Evolutionary conservation across 2,888 invertebrate species (phyloP).

Genomic region (Vannuccia rotundouncinata): DNA sequence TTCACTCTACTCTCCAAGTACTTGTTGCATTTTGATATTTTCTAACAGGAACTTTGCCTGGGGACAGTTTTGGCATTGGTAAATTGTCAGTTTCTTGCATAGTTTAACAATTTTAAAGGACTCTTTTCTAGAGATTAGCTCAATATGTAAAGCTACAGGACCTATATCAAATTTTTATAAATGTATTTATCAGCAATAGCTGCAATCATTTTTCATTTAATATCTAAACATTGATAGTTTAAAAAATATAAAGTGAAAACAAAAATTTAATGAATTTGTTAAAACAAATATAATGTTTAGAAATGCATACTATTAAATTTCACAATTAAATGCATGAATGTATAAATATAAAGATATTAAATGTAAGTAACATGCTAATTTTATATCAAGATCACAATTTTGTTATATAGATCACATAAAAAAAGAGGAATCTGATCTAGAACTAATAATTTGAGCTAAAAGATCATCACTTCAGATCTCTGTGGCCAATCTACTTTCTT

Average conservation of each 20-base stretch:
- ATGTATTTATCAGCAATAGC: not conserved
- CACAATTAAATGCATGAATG: not conserved
- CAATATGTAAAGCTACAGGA: not conserved
- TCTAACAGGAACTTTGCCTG: constrained; percentile 7
- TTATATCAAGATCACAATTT: not conserved
- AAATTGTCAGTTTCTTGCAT: constrained; percentile 17
- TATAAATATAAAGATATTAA: not conserved
- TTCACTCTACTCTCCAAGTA: constrained; percentile 10
- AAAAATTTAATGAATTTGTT: no score
- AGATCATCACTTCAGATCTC: constrained; percentile 10
- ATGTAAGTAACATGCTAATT: not conserved
- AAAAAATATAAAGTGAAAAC: no score
- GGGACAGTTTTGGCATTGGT: constrained; percentile 6
- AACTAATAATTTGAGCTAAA: constrained; percentile 4
- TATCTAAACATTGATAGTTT: no score
- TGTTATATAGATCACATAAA: constrained; percentile 5
- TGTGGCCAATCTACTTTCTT: constrained; percentile 2
- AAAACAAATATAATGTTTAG: no score
- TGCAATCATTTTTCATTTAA: no score
- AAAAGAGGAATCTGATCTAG: constrained; percentile 7
- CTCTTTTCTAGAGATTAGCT: not conserved
- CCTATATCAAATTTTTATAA: not conserved
- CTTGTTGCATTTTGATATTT: constrained; percentile 16
- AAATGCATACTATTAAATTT: no score
- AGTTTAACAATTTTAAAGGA: constrained; percentile 7